Conservation (phyloP, 2,113 vertebrate species). For the Etheostoma spectabile region DNA sequence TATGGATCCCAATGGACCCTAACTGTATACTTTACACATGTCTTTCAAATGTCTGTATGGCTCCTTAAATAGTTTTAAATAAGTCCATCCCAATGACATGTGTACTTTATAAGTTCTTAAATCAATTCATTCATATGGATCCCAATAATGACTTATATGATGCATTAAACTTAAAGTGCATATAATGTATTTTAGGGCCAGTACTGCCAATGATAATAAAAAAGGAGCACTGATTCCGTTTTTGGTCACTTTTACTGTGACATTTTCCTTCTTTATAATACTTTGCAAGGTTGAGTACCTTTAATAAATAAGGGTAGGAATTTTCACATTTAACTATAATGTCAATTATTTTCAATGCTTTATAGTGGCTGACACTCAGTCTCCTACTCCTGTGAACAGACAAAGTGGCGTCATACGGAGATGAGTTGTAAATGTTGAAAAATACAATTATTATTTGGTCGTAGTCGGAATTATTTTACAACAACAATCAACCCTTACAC, state of each 20-base stretch:
- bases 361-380: neutral
- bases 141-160: neutral
- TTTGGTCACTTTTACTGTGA: neutral
- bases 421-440: neutral
- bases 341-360: neutral
- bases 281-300: neutral
- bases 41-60: too few relatives aligned
- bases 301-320: neutral
- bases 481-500: neutral
- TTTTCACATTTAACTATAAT: neutral
- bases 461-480: slow-evolving; percentile 38
- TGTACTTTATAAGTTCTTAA: too few relatives aligned
- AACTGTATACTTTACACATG: too few relatives aligned
- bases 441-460: slow-evolving; percentile 9
- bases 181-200: neutral
- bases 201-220: neutral
- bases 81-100: too few relatives aligned
- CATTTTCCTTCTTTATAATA: too few relatives aligned
- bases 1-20: too few relatives aligned
- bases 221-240: neutral
- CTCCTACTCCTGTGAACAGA: too few relatives aligned
- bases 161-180: too few relatives aligned
- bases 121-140: too few relatives aligned
- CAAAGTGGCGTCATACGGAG: neutral
- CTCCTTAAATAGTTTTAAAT: too few relatives aligned